A percentile compares a stretch with the other conserved stretches of the same genome.
Evolutionary conservation across 2,797 vertebrate genomes (phyloP).

Genomic region (Coracias cyanogaster): DNA sequence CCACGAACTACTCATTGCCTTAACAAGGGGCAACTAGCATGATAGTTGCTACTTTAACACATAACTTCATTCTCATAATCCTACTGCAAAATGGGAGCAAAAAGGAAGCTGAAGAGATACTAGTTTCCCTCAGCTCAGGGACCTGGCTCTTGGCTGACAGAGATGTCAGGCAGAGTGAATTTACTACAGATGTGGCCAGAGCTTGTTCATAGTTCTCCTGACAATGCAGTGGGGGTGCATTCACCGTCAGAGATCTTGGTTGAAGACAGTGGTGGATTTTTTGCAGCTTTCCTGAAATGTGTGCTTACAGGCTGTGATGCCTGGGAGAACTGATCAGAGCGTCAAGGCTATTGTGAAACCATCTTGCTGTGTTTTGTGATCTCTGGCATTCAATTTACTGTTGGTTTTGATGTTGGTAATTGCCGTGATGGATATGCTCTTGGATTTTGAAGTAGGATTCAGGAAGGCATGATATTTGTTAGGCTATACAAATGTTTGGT

Average conservation of each 20-base stretch:
- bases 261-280: not conserved
- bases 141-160: not conserved
- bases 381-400: not conserved
- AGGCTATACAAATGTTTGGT: not conserved
- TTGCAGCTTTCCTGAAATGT: not conserved
- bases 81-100: not conserved
- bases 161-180: not conserved
- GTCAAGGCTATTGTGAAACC: not conserved
- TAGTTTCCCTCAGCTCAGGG: not conserved
- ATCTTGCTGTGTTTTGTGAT: not conserved
- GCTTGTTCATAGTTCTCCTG: not conserved
- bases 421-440: slow-evolving; percentile 4
- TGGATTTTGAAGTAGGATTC: slow-evolving; percentile 18
- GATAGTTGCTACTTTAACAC: not conserved
- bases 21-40: not conserved
- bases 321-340: not conserved
- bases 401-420: not conserved
- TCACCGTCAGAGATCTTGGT: not conserved
- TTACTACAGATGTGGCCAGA: not conserved
- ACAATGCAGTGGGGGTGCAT: not conserved
- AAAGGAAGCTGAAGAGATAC: not conserved
- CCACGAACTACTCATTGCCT: not conserved
- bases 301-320: not conserved
- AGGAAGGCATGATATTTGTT: not conserved
- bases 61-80: not conserved